Base-by-base conservation (phyloP, 2,113 vertebrate genomes). In the Ivindomyrus marchei region DNA sequence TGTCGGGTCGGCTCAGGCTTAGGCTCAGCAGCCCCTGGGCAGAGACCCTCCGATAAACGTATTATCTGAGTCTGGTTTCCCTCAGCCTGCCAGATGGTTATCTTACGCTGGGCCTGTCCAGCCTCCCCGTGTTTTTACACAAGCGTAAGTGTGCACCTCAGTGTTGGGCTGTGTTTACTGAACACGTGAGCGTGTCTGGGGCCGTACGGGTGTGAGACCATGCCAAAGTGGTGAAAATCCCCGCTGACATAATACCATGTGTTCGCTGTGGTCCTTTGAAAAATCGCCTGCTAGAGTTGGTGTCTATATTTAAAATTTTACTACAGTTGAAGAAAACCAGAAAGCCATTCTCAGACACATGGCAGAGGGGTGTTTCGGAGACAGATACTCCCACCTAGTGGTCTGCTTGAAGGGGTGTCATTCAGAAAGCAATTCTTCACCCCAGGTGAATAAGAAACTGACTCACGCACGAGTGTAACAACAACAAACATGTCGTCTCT, bases 21-120 rank as follows among this genome's bases (percentile, higher is more conserved):
- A 39, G 36, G 36, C 89, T 24, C 42, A 92, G 89, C 91, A 93
- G 92, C 92, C 92, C 36, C 93, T 89, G 89, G 89, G 58, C 49
- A 58, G 74, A 10, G 56, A 45, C 87, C 46, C 88, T 90, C 86
- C 87, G 88, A 90, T 90, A 90, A 91, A 92, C 90, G 89, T 90
- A 89, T 74, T 62, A 74, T 50, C 6, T 36, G 92, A 92, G 91
- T 91, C 94, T 94, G 94, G 90, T 47, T 90, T 94, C 93, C 90
- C 88, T 94, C 92, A 85, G 80, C 39, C 52, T 5, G 0, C 31
- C 27, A 80, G 70, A 90, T 92, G 90, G 50, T 86, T 91, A 90
- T 90, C 86, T 89, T 49, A 80, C 46, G 89, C 88, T 88, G 46
- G 70, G 88, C 42, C 47, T 85, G 66, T 47, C 45, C 7, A 88